These are phyloP conservation scores for Otolemur crassicaudatus DNA, from an alignment of 2,797 vertebrate genomes.

Conservation along the genomic window DNA sequence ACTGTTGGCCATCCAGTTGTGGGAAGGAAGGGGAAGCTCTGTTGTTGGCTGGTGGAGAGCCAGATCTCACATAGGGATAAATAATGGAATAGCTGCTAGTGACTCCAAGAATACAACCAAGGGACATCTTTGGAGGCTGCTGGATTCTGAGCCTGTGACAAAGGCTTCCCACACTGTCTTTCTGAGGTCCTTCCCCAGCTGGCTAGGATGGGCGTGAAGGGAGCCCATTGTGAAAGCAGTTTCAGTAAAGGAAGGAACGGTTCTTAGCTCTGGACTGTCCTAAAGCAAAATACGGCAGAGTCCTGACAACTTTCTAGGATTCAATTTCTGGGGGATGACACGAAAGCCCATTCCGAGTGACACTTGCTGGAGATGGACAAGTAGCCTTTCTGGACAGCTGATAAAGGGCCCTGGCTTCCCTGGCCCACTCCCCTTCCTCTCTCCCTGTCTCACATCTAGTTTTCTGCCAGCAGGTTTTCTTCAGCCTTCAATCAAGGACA, in stretches of 20 bases:
- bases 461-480: constrained; percentile 81
- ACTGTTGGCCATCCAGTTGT: background rate
- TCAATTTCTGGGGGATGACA: constrained; percentile 3
- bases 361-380: constrained; percentile 1
- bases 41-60: fast-evolving
- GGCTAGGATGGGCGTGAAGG: fast-evolving
- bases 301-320: background rate
- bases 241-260: background rate
- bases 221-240: background rate
- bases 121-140: background rate
- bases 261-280: background rate
- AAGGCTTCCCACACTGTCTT: background rate
- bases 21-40: background rate
- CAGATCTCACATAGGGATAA: background rate
- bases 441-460: constrained; percentile 67
- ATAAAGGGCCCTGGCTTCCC: background rate
- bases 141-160: background rate
- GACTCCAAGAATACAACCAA: background rate
- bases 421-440: background rate
- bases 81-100: background rate
- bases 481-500: constrained; percentile 83
- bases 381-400: constrained; percentile 41
- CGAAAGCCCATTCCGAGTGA: background rate
- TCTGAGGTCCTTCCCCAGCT: background rate
- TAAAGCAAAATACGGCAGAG: background rate